phyloP scores from a whole-genome alignment of 1,140 invertebrate species.

The Euwallacea fornicatus region DNA sequence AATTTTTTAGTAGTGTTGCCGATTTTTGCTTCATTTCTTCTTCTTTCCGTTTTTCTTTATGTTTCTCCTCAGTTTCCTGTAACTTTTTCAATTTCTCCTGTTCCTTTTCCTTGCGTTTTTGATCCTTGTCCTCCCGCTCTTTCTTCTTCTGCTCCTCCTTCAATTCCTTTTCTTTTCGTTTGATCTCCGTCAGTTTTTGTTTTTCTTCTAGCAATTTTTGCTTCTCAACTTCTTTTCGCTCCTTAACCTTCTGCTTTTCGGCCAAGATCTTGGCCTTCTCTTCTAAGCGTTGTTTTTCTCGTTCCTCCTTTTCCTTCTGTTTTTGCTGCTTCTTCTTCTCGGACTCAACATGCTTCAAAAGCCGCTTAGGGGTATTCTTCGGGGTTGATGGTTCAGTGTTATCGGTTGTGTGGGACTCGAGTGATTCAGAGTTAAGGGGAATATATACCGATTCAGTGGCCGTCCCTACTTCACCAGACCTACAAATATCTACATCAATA shows the following conservation, averaged over 20 bases:
- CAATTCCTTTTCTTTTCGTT: conserved; percentile 42
- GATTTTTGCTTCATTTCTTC: conserved; percentile 73
- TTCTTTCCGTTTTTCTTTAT: conserved; percentile 61
- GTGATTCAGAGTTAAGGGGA: no score
- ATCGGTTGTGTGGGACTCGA: background rate
- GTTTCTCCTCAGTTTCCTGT: conserved; percentile 62
- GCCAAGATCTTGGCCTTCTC: conserved; percentile 61
- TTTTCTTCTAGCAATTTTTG: conserved; percentile 60
- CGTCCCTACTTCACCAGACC: no score
- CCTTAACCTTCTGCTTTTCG: conserved; percentile 55
- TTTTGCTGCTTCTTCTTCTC: conserved; percentile 58
- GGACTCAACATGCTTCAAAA: conserved; percentile 56
- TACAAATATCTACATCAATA: no score
- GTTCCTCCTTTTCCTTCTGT: conserved; percentile 59
- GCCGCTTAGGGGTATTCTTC: conserved; percentile 51
- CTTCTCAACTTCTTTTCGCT: conserved; percentile 58
- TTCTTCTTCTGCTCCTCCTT: conserved; percentile 47
- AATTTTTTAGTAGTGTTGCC: conserved; percentile 74
- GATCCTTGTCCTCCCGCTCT: conserved; percentile 57
- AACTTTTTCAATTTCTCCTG: conserved; percentile 58
- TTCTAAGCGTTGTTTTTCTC: conserved; percentile 57
- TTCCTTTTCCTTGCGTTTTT: conserved; percentile 56
- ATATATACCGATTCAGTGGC: no score
- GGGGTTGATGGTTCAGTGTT: conserved; percentile 39
- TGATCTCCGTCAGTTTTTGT: conserved; percentile 56